Evolutionary conservation across 1,140 invertebrate genomes (phyloP), one percentile per base, ranked within the genome.

Genomic region (Ptiloglossa arizonensis): DNA sequence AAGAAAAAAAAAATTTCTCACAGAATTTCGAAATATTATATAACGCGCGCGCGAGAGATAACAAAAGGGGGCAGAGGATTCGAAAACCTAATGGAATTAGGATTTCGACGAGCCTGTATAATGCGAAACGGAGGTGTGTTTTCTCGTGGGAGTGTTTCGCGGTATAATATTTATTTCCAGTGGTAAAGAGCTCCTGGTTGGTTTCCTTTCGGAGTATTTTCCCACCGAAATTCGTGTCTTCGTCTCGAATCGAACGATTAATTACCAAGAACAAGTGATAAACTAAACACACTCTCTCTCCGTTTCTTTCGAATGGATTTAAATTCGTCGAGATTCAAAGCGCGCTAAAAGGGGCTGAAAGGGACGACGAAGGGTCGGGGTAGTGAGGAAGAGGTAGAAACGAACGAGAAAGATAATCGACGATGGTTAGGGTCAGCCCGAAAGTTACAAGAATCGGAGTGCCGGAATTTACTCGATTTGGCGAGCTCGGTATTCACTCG

Each of bases 81-180:
- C n/a, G 17, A 38, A 35, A 50, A 54, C 66, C 71, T 88, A 88
- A 89, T 86, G 80, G 81, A 88, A 87, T 87, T 79, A 88, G 86
- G 81, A 88, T 89, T 86, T 87, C 81, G 80, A 85, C 75, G 79
- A 81, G 69, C 74, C 66, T 71, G 80, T 73, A 82, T 88, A 86
- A 89, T 83, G 64, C 63, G 83, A 79, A 64, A 83, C 73, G 71
- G 78, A 50, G 74, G 41, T 11, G 13, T 67, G 60, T 85, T 87
- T 86, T 70, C 83, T 80, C 80, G 4, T 11, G 79, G 75, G 81
- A 80, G 60, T 64, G 77, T 15, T 5, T 48, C 32, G 54, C 73
- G 71, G 82, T 86, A 83, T n/a, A n/a, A n/a, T n/a, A n/a, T n/a
- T n/a, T n/a, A n/a, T n/a, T n/a, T n/a, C n/a, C n/a, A n/a, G n/a